Base-by-base conservation (phyloP, 2,888 invertebrate species). In the Orthosia incerta region DNA sequence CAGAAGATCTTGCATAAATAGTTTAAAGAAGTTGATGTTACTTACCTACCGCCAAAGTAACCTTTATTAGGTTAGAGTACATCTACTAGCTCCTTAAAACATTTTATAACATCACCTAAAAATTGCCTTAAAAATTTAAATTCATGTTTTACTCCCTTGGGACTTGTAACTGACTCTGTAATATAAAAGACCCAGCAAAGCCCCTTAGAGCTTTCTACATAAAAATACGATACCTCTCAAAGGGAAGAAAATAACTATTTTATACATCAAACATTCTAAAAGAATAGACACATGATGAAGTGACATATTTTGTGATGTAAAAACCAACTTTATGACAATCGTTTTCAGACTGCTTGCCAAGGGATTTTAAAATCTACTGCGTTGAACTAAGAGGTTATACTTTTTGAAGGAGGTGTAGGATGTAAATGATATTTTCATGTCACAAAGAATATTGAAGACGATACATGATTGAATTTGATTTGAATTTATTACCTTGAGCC, bases 211-310 rank as follows among this genome's bases (percentile, higher is more conserved):
- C 59, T 75, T 51, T 71, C 26, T 56, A 76, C 56, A 78, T 80
- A 74, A 86, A 87, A 86, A 89, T 79, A 74, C 78, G 86, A 89
- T 88, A 88, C 81, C 77, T 79, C 89, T 83, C 87, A 71, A 82
- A 85, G 89, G 84, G 83, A 84, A 80, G 72, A 76, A 79, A 84
- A 81, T 80, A 83, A 81, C 85, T 81, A 84, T 79, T 84, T 84
- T 82, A 64, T 56, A 86, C 83, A 86, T 85, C 83, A 84, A 87
- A 86, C 76, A 63, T 64, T 81, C 73, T 76, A 76, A 79, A 80
- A 83, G 79, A 84, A 83, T 73, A 71, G 71, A 81, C 73, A 64
- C 65, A 71, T 75, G 73, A 87, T 79, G 76, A 81, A 79, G 77
- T 79, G 74, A 79, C 74, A 72, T 60, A 73, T 72, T 74, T 76